Base-by-base conservation (phyloP, 1,140 invertebrate species). In the Hyles euphorbiae region DNA sequence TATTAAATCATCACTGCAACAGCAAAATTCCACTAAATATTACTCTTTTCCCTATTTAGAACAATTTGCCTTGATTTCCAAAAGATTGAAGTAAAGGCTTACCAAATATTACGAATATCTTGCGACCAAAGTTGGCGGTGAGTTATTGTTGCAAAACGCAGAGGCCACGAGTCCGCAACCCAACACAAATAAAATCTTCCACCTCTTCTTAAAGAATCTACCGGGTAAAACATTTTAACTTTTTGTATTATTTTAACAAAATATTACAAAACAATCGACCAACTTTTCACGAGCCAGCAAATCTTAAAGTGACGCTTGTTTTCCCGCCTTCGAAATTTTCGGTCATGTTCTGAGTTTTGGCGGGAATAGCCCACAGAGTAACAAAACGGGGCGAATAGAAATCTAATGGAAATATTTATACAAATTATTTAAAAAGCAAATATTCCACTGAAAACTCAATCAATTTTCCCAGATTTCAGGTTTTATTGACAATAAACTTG, bases 171-270 rank as follows among this genome's bases (percentile, higher is more conserved):
- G 65, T 88, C 85, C 34, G 83, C 85, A 3, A 88, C 74, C 85
- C 85, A 88, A 54, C 81, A 85, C 54, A 87, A 73, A 68, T 88
- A 83, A 78, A 88, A 88, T 63, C 77, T 76, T 32, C 85, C 85
- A 5, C 83, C 83, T 64, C 72, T 68, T 60, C 70, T 77, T 34
- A 88, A 70, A 5, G 81, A 81, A 44, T 79, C 75, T 0, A 72
- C 76, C 5, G 82, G 82, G 68, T 81, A 88, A 83, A 88, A 88
- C 85, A 88, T 88, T 69, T 72, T 60, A 12, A 40, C 36, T 5
- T 5, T 3, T 40, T 8, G 36, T 1, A 2, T 40, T 40, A 40
- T 40, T 40, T 40, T 40, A 5, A 40, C 2, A 40, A 40, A 40
- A 40, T 40, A 8, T 40, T 12, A 40, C 34, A 43, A 43, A 43